Evolutionary conservation across 2,888 invertebrate species (phyloP).

Genomic region (Spisula subtruncata): DNA sequence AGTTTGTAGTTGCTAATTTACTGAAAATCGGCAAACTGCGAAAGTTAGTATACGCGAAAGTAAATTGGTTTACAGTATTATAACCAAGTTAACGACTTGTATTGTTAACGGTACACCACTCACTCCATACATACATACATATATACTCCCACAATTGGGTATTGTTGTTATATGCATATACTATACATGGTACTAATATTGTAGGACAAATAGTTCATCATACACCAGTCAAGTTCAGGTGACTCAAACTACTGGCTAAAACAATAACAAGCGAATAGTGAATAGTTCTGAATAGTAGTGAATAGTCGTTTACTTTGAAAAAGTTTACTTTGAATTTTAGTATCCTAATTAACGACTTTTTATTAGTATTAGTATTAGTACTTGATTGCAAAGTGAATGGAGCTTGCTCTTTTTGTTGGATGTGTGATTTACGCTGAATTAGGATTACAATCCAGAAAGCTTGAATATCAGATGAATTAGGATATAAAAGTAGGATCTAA

Average conservation of each 20-base stretch:
- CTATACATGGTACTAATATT: neutral
- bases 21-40: no score
- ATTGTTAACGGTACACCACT: neutral
- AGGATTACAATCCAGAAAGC: neutral
- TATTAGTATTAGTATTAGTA: neutral
- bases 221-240: neutral
- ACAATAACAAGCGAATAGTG: neutral
- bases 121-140: neutral
- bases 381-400: neutral
- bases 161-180: neutral
- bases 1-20: no score
- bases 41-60: no score
- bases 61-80: no score
- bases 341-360: neutral
- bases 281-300: no score
- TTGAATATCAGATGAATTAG: neutral
- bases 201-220: neutral
- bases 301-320: no score
- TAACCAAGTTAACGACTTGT: neutral
- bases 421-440: neutral
- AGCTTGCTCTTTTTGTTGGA: neutral
- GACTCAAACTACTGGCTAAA: slow-evolving; percentile 8
- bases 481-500: neutral
- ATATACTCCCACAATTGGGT: neutral
- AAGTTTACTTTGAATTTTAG: no score